Base-by-base conservation (phyloP, 2,797 vertebrate genomes). In the Acanthis flammea region DNA sequence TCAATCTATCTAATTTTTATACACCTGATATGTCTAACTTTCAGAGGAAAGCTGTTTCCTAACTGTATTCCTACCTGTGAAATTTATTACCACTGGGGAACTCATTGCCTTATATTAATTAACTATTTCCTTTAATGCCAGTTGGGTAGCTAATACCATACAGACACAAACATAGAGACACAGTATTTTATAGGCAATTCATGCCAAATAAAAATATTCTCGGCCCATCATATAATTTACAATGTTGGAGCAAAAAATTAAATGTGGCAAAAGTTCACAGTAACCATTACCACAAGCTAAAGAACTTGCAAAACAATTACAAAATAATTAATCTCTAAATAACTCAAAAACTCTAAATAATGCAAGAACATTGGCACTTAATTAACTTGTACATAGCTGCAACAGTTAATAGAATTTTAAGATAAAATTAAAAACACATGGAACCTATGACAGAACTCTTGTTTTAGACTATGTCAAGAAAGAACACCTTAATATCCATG, bases 391-490 rank as follows among this genome's bases (percentile, higher is more conserved):
- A 84, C 35, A 55, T 25, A 84, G 24, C n/a, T 70, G 51, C 10
- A 42, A 84, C 50, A 90, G 25, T 81, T 77, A 92, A 84, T 10
- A 94, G 72, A 76, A 55, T 31, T 80, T 31, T 47, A 88, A 37
- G 76, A 60, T 58, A 94, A 89, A 96, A 92, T 91, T 89, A 68
- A 95, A 84, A 75, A 96, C 51, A 95, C 8, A 57, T 5, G 61
- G 83, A 95, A 92, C 45, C 41, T 54, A 77, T 45, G 94, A 77
- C 2, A 68, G 27, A 60, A 86, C 19, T 83, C 72, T 30, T 30
- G 88, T 90, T 88, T 95, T 86, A 96, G 96, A 91, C 19, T 86
- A n/a, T 55, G 33, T 50, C 45, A 70, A 86, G 73, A 91, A 88
- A 81, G 54, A 82, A 93, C 83, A 96, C 21, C 37, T 84, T 92